Evolutionary conservation across 2,888 invertebrate species (phyloP).

Genomic region (Drosophila cracens): DNA sequence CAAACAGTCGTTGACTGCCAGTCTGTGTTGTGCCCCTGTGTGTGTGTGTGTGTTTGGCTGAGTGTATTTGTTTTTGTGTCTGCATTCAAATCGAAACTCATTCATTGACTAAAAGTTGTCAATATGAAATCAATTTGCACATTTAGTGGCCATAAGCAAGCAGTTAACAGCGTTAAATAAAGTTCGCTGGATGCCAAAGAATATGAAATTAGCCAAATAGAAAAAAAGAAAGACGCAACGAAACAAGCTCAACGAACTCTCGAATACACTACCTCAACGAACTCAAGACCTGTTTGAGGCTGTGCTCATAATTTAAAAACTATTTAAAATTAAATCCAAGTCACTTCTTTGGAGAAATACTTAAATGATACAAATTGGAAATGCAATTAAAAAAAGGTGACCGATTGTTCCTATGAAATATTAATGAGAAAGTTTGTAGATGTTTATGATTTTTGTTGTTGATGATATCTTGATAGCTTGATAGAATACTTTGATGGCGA

Average conservation of each 20-base stretch:
- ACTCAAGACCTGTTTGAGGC: not conserved
- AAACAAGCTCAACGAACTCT: not conserved
- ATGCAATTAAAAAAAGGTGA: not conserved
- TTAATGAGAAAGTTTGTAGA: not conserved
- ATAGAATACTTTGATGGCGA: not conserved
- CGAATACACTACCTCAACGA: not conserved
- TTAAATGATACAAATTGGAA: not conserved
- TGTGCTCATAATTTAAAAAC: not conserved
- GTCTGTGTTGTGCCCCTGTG: not conserved
- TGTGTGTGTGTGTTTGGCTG: conserved; percentile 18
- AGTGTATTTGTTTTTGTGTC: conserved; percentile 26
- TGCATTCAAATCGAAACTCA: conserved; percentile 50
- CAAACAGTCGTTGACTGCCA: conserved; percentile 27
- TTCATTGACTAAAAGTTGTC: conserved; percentile 39
- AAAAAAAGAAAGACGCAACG: not conserved
- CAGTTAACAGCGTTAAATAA: conserved; percentile 26
- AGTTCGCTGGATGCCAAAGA: conserved; percentile 19
- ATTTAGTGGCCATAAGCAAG: conserved; percentile 37
- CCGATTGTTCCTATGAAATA: not conserved
- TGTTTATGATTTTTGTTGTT: not conserved
- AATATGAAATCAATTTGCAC: conserved; percentile 53
- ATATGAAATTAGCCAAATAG: conserved; percentile 15
- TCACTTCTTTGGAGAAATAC: not conserved
- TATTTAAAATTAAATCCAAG: not conserved
- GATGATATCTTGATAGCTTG: not conserved